Percentiles rank a stretch among this genome's conserved stretches.
phyloP scores from a whole-genome alignment of 1,140 invertebrate species.

The Phocides pigmalion region DNA sequence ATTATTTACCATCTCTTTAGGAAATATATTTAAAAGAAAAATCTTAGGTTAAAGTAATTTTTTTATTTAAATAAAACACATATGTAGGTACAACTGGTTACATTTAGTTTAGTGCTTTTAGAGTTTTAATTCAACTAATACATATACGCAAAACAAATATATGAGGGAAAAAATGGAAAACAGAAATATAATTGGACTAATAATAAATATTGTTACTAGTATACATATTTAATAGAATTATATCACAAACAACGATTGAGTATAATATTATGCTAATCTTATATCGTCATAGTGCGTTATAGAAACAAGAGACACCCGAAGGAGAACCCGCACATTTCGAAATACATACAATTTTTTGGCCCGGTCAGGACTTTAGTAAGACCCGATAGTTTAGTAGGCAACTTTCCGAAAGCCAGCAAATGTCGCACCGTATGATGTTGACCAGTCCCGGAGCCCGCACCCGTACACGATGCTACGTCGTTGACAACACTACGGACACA shows the following conservation, averaged over 20 bases:
- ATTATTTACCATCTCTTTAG: too few species aligned
- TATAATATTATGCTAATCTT: conserved; percentile 42
- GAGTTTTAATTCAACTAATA: conserved; percentile 21
- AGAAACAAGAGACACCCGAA: too few species aligned
- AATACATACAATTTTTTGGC: too few species aligned
- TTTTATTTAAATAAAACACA: conserved; percentile 53
- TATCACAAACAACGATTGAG: conserved; percentile 55
- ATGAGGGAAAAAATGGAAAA: conserved; percentile 26
- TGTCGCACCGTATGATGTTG: too few species aligned
- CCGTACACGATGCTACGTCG: too few species aligned
- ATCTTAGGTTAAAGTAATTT: conserved; percentile 4
- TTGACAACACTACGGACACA: too few species aligned
- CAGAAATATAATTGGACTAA: conserved; percentile 43
- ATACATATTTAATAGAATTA: conserved; percentile 1
- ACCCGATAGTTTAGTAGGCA: too few species aligned
- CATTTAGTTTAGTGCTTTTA: conserved; percentile 41
- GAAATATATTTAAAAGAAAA: too few species aligned
- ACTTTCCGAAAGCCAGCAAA: too few species aligned
- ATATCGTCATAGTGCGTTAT: not conserved
- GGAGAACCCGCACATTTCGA: too few species aligned
- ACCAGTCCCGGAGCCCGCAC: too few species aligned
- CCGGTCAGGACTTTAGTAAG: too few species aligned
- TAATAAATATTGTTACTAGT: conserved; percentile 56
- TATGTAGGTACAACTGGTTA: conserved; percentile 61
- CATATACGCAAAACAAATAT: not conserved